Conservation (phyloP, 2,888 invertebrate species). For the Diplazon laetatorius region DNA sequence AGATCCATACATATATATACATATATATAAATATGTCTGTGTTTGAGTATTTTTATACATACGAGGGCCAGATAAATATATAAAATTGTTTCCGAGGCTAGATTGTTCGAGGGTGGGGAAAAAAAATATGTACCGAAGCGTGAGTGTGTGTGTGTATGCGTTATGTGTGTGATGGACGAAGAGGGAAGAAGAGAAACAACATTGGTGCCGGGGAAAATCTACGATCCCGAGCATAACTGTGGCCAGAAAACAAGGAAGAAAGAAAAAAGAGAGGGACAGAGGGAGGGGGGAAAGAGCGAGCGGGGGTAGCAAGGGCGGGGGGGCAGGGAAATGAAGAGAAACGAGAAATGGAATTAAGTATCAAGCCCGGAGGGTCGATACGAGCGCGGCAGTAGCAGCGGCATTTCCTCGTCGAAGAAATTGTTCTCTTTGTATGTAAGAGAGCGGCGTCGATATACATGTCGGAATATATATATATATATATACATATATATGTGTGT, state of each 20-base stretch:
- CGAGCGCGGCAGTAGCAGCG: constrained; percentile 5
- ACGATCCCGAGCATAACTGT: not conserved
- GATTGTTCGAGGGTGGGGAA: not conserved
- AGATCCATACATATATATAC: not conserved
- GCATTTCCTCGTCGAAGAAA: constrained; percentile 37
- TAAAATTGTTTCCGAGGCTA: constrained; percentile 26
- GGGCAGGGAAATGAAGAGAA: constrained; percentile 10
- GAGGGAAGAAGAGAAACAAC: not conserved
- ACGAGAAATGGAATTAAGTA: constrained; percentile 35
- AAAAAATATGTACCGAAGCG: constrained; percentile 3
- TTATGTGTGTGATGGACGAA: not conserved
- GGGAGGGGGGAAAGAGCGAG: not conserved
- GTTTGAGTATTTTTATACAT: too few species aligned
- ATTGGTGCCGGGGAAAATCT: constrained; percentile 10
- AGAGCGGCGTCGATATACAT: constrained; percentile 7
- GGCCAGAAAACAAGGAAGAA: not conserved
- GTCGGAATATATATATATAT: constrained; percentile 14
- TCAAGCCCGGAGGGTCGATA: constrained; percentile 38
- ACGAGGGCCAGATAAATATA: not conserved
- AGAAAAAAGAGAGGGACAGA: too few species aligned
- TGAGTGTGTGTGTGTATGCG: not conserved
- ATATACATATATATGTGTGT: too few species aligned
- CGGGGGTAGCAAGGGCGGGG: not conserved
- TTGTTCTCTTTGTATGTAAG: constrained; percentile 36
- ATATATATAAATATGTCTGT: too few species aligned